phyloP scores from a whole-genome alignment of 2,888 invertebrate genomes.

The Limnephilus lunatus region DNA sequence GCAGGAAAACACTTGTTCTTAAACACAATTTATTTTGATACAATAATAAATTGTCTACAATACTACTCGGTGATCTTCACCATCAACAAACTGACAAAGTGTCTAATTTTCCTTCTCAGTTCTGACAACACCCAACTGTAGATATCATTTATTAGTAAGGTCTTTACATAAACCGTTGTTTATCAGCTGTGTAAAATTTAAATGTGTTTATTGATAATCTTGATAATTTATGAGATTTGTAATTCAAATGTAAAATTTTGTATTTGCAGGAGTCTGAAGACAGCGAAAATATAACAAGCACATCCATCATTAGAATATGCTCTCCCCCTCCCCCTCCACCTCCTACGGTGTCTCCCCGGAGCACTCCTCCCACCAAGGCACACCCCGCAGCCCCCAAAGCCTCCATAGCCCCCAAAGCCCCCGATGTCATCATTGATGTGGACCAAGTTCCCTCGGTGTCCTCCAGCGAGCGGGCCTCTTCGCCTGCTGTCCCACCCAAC shows the following conservation, averaged over 20 bases:
- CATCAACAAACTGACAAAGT: too few relatives aligned
- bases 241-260: neutral
- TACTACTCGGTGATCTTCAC: too few relatives aligned
- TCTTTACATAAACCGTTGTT: too few relatives aligned
- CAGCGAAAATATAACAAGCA: neutral
- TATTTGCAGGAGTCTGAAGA: conserved; percentile 18
- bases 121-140: too few relatives aligned
- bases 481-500: neutral
- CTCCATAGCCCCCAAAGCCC: neutral
- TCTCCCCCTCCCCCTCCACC: neutral
- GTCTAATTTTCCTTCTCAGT: too few relatives aligned
- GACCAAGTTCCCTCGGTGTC: conserved; percentile 39
- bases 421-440: neutral
- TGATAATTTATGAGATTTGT: neutral
- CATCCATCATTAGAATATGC: neutral
- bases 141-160: too few relatives aligned
- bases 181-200: too few relatives aligned
- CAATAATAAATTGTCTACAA: too few relatives aligned
- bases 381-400: neutral
- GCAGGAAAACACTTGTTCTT: too few relatives aligned
- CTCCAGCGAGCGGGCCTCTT: conserved; percentile 26
- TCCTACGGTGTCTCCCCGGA: neutral
- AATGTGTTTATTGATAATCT: too few relatives aligned
- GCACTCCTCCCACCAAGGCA: neutral
- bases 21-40: too few relatives aligned